Evolutionary conservation across 2,113 vertebrate genomes (phyloP).

Genomic region (Spea multiplicata): DNA sequence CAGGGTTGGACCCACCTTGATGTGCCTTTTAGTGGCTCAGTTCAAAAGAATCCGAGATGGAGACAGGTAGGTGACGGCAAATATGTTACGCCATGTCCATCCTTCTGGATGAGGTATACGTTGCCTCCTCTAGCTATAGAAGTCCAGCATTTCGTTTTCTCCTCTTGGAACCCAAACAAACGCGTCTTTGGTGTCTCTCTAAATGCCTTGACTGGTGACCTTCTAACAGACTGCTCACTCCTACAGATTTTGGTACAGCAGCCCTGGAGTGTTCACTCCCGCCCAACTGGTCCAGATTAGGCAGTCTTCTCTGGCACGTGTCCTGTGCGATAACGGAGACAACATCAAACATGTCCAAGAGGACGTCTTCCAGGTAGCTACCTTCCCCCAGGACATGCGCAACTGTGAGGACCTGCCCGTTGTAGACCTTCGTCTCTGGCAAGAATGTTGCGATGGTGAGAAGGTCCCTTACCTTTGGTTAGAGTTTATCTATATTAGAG

Average conservation of each 20-base stretch:
- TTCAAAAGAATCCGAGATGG: slow-evolving; percentile 66
- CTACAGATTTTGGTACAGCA: slow-evolving; percentile 68
- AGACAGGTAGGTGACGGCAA: slow-evolving; percentile 59
- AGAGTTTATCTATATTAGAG: no score
- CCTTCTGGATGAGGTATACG: no score
- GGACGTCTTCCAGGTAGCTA: slow-evolving; percentile 62
- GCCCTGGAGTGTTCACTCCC: slow-evolving; percentile 58
- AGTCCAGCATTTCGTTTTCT: not conserved
- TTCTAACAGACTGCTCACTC: not conserved
- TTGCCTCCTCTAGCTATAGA: no score
- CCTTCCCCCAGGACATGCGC: slow-evolving; percentile 60
- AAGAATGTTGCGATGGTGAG: slow-evolving; percentile 68
- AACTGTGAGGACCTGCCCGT: slow-evolving; percentile 56
- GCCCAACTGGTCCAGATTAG: slow-evolving; percentile 62
- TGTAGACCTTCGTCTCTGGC: slow-evolving; percentile 63
- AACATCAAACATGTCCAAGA: slow-evolving; percentile 63
- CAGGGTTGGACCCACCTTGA: slow-evolving; percentile 62
- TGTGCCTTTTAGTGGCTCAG: slow-evolving; percentile 62
- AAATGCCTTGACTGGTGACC: not conserved
- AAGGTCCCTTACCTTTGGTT: not conserved
- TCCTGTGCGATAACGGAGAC: slow-evolving; percentile 69
- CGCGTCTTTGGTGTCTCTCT: not conserved
- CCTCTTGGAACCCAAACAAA: not conserved
- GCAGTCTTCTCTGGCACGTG: slow-evolving; percentile 62
- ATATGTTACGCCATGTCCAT: no score